phyloP scores from a whole-genome alignment of 2,797 vertebrate genomes.

The Acipenser ruthenus region DNA sequence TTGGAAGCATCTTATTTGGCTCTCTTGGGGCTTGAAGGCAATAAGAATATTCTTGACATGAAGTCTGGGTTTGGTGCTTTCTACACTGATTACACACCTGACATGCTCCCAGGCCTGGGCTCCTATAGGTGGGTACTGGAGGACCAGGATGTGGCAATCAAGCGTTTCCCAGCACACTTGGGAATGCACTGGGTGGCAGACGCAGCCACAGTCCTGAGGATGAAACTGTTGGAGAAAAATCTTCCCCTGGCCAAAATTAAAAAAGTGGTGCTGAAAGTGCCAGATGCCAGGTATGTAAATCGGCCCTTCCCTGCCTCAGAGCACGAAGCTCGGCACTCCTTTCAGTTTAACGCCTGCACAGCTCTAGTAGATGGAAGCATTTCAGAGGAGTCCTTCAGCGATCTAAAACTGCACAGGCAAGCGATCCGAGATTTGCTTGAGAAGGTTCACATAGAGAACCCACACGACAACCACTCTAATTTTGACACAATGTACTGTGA shows the following conservation, averaged over 20 bases:
- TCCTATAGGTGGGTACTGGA: conserved; percentile 75
- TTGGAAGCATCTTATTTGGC: conserved; percentile 78
- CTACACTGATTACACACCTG: conserved; percentile 73
- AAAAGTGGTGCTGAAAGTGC: conserved; percentile 64
- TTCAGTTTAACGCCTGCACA: conserved; percentile 80
- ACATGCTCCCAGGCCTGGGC: conserved; percentile 39
- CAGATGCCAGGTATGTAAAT: conserved; percentile 73
- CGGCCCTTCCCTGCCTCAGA: conserved; percentile 71
- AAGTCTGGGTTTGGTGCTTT: conserved; percentile 76
- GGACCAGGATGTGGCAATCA: conserved; percentile 82
- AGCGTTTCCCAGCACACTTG: conserved; percentile 81
- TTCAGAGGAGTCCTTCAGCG: conserved; percentile 58
- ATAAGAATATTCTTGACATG: conserved; percentile 69
- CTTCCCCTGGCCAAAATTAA: conserved; percentile 49
- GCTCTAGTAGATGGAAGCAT: conserved; percentile 68
- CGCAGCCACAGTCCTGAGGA: conserved; percentile 59
- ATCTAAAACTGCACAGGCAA: conserved; percentile 45
- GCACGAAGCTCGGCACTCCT: conserved; percentile 87
- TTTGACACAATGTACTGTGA: conserved; percentile 83
- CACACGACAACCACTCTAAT: conserved; percentile 69
- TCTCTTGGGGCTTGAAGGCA: conserved; percentile 72
- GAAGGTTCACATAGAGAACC: conserved; percentile 65
- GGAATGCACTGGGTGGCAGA: conserved; percentile 88
- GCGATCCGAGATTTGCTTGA: conserved; percentile 58
- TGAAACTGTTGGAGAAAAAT: conserved; percentile 40